Evolutionary conservation across 2,888 invertebrate species (phyloP).

Genomic region (Rutpela maculata): DNA sequence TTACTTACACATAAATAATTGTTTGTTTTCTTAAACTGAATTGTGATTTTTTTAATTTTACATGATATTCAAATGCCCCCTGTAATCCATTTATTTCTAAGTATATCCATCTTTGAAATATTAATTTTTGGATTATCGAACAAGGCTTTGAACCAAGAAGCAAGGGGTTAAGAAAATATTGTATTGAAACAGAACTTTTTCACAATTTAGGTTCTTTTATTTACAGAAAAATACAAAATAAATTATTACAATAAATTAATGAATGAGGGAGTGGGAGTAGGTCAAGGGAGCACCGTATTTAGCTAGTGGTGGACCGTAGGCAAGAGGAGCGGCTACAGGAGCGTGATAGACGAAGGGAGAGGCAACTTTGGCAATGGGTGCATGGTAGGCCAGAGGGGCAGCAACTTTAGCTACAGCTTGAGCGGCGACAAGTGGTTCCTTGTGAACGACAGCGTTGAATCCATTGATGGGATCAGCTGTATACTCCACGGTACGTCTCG

Average conservation of each 20-base stretch:
- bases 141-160: too few species aligned
- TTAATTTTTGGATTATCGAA: too few species aligned
- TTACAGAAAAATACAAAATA: neutral
- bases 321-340: neutral
- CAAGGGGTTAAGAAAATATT: too few species aligned
- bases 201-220: neutral
- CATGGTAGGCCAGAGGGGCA: neutral
- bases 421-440: slow-evolving; percentile 70
- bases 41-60: too few species aligned
- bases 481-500: slow-evolving; percentile 80
- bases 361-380: neutral
- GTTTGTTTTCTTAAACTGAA: too few species aligned
- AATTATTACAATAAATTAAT: neutral
- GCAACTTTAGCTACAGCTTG: slow-evolving; percentile 61
- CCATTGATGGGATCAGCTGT: slow-evolving; percentile 76
- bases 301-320: neutral
- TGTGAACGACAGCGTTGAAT: slow-evolving; percentile 77
- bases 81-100: too few species aligned
- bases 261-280: slow-evolving; percentile 13
- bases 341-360: neutral
- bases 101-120: too few species aligned
- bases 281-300: slow-evolving; percentile 64
- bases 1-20: too few species aligned
- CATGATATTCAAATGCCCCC: too few species aligned
- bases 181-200: neutral